Conservation (phyloP, 1,140 invertebrate genomes). For the Drosophila lacteicornis region DNA sequence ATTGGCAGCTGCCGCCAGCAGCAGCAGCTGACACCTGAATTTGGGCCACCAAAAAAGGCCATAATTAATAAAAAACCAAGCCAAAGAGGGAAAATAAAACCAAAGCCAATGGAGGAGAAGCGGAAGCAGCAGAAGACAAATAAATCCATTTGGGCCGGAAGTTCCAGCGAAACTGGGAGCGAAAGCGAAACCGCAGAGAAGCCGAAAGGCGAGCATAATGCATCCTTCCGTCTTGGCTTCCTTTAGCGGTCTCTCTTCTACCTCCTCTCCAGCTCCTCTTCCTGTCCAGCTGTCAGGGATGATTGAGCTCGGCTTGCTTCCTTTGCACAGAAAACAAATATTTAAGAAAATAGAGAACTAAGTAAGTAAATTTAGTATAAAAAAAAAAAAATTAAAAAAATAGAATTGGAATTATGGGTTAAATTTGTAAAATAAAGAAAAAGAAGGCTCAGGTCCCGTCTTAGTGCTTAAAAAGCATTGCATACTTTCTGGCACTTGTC, state of each 20-base stretch:
- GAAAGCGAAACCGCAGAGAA: slow-evolving; percentile 47
- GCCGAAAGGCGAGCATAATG: slow-evolving; percentile 52
- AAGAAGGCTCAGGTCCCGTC: too few species aligned
- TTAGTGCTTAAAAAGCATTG: too few species aligned
- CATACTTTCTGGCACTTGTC: too few species aligned
- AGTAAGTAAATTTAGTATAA: too few species aligned
- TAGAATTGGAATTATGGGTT: neutral
- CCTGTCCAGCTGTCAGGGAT: slow-evolving; percentile 50
- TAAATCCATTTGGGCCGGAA: slow-evolving; percentile 51
- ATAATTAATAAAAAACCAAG: slow-evolving; percentile 64
- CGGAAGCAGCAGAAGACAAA: slow-evolving; percentile 30
- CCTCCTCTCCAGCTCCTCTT: slow-evolving; percentile 11
- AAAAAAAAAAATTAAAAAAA: too few species aligned
- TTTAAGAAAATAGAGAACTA: too few species aligned
- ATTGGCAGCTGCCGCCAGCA: slow-evolving; percentile 64
- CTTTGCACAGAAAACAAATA: slow-evolving; percentile 19
- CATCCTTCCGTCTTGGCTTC: slow-evolving; percentile 48
- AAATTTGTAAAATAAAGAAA: neutral
- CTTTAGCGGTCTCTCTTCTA: slow-evolving; percentile 16
- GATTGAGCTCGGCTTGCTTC: slow-evolving; percentile 35
- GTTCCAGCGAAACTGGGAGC: slow-evolving; percentile 43
- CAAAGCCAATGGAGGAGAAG: slow-evolving; percentile 26
- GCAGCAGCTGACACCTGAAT: slow-evolving; percentile 44
- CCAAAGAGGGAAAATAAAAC: slow-evolving; percentile 32
- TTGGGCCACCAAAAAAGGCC: slow-evolving; percentile 50